Base-by-base conservation (phyloP, 2,888 invertebrate species). In the Tethea ocularis region DNA sequence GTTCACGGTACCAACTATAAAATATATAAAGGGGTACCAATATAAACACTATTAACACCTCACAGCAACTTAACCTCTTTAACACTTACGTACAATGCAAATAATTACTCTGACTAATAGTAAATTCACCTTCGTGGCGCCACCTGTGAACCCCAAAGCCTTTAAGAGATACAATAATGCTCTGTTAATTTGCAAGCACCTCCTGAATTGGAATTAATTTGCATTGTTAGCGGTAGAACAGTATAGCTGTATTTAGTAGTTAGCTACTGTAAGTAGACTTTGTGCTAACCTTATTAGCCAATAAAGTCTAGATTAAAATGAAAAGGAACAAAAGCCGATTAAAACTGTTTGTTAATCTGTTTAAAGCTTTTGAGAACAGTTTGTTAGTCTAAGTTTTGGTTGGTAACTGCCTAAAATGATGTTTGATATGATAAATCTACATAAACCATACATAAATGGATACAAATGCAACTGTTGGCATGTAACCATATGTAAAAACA, bases 1-100 rank as follows among this genome's bases (percentile, higher is more conserved):
- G 60, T 36, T 41, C 51, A 33, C 51, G 53, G 52, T 63, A 60
- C n/a, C 58, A 59, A 46, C 56, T 61, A 64, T 61, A 59, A 68
- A 68, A 74, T 69, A 71, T 69, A 69, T 64, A 66, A 66, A 67
- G 73, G 62, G 68, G 61, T 52, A 62, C 64, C 57, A 60, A 67
- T 72, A 74, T 75, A 74, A 71, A 76, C 71, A 71, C 60, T 73
- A 74, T 77, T 78, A 80, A 69, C 81, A 78, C 74, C 72, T 76
- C 58, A 60, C 53, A 29, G 60, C 46, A 63, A 65, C 55, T 56
- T 55, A 26, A 56, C 52, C 41, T 36, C 23, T 53, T 46, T 46
- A 46, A 46, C 46, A 46, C 46, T 46, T 46, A 46, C 20, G 46
- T 46, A 46, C 51, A 65, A 63, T 61, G 66, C 63, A 74, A 75